A percentile compares a stretch with the other conserved stretches of the same genome.
Evolutionary conservation across 2,888 invertebrate species (phyloP).

Genomic region (Alloscopus bannaensis): DNA sequence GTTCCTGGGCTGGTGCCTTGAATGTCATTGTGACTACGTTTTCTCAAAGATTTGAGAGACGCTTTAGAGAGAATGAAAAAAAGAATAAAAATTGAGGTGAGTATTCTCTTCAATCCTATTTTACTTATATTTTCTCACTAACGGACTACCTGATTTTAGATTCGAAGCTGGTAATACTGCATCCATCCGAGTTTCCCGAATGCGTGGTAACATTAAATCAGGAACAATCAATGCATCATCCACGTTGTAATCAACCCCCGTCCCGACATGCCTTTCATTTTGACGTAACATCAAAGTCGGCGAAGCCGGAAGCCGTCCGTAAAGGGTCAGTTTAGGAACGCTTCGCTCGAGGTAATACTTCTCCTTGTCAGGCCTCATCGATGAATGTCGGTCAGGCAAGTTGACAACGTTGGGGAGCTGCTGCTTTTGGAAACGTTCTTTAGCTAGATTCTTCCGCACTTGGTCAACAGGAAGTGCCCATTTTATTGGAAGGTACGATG

Average conservation of each 20-base stretch:
- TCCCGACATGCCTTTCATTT: not conserved
- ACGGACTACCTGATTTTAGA: no score
- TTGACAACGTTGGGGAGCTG: not conserved
- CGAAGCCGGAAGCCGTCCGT: no score
- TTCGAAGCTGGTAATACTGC: not conserved
- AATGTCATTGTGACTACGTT: not conserved
- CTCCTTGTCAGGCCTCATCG: not conserved
- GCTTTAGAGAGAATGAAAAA: no score
- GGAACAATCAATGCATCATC: conserved; percentile 13
- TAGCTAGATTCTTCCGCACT: not conserved
- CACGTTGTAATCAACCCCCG: not conserved
- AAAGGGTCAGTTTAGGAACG: no score
- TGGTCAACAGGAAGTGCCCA: not conserved
- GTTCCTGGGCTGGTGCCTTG: conserved; percentile 20
- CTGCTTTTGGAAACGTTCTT: conserved; percentile 1
- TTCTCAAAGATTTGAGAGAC: not conserved
- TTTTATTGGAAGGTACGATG: conserved; percentile 6
- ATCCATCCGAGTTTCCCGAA: not conserved
- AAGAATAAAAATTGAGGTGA: no score
- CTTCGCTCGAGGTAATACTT: no score
- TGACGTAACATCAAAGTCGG: conserved; percentile 10
- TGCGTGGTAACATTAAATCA: not conserved
- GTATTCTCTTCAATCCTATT: no score
- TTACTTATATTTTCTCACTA: no score
- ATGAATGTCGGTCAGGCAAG: not conserved